Conservation (phyloP, 1,140 invertebrate genomes). For the Cryptotermes secundus region DNA sequence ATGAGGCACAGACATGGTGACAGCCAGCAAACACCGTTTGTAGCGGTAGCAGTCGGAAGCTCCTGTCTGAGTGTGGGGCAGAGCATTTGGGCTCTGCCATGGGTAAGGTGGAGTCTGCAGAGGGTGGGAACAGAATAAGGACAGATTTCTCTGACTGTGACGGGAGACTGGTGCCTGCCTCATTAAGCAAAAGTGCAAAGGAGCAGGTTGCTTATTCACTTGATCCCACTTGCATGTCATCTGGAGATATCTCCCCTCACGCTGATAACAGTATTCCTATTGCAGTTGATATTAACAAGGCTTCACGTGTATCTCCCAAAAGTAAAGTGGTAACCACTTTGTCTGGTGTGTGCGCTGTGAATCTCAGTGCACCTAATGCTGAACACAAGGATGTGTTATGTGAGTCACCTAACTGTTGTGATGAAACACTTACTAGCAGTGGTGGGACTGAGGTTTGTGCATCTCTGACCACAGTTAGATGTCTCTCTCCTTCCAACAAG, state of each 20-base stretch:
- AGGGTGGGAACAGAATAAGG: not conserved
- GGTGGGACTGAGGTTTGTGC: not conserved
- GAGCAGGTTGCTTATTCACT: not conserved
- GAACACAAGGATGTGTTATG: not conserved
- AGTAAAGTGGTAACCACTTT: not conserved
- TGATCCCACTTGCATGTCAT: not conserved
- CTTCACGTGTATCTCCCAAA: not conserved
- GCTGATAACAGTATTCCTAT: not conserved
- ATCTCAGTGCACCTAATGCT: not conserved
- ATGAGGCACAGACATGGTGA: constrained; percentile 36
- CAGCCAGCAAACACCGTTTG: constrained; percentile 25
- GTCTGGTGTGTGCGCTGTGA: not conserved
- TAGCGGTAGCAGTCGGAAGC: constrained; percentile 32
- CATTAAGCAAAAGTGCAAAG: not conserved
- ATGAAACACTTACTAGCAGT: not conserved
- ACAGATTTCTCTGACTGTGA: not conserved
- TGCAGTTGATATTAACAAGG: not conserved
- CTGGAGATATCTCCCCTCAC: too few species aligned
- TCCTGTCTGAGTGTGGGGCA: constrained; percentile 26
- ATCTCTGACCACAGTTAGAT: not conserved
- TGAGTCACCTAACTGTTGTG: not conserved
- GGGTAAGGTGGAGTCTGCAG: not conserved
- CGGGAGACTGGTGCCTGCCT: not conserved
- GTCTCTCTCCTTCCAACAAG: not conserved
- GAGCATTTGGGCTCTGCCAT: not conserved